phyloP scores from a whole-genome alignment of 2,888 invertebrate genomes.

The Capitulum mitella region DNA sequence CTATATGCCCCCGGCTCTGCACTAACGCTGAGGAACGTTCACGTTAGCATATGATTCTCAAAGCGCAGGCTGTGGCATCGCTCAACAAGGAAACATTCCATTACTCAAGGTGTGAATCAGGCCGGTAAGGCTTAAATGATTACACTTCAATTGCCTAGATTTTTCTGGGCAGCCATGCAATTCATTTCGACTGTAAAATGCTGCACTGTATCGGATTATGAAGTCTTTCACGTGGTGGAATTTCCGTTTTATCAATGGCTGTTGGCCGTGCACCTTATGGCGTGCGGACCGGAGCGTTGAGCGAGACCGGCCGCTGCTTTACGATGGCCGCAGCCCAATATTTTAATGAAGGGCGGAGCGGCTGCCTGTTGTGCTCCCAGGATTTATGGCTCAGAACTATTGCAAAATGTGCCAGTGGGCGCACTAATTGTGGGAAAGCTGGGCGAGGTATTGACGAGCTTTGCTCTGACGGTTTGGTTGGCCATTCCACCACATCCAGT shows the following conservation, averaged over 20 bases:
- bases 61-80: no score
- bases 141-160: no score
- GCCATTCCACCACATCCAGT: no score
- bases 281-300: neutral
- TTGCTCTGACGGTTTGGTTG: no score
- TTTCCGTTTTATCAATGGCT: conserved; percentile 17
- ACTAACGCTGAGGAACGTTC: no score
- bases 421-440: neutral
- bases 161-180: no score
- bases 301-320: neutral
- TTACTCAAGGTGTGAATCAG: no score
- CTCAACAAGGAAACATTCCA: no score
- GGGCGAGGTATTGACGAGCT: neutral
- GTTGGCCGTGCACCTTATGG: neutral
- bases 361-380: neutral
- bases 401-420: conserved; percentile 6
- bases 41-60: no score
- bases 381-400: conserved; percentile 13
- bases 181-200: no score
- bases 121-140: no score
- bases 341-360: conserved; percentile 7
- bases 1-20: no score
- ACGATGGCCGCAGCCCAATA: neutral
- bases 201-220: neutral
- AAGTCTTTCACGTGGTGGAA: neutral